Percentiles rank a stretch among this genome's conserved stretches.
Conservation (phyloP, 1,140 invertebrate species). For the Cyclina sinensis region DNA sequence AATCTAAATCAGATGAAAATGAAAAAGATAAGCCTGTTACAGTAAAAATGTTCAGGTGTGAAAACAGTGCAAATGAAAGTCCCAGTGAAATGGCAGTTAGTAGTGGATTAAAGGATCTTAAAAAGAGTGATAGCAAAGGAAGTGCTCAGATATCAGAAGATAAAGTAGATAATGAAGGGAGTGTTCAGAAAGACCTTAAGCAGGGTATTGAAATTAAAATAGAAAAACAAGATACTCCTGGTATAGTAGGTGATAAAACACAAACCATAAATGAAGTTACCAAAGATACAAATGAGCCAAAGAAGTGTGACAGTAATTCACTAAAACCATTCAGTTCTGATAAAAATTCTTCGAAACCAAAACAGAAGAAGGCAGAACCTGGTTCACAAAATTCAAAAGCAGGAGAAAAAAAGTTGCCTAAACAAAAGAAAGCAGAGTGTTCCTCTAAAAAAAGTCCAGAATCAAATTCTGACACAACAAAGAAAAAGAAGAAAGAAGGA, state of each 20-base stretch:
- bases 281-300: neutral
- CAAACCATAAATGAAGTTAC: neutral
- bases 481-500: neutral
- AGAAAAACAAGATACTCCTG: neutral
- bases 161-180: neutral
- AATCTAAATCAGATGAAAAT: slow-evolving; percentile 5
- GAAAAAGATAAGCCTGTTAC: neutral
- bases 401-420: neutral
- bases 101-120: neutral
- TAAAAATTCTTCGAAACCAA: neutral
- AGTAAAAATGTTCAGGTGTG: too few species aligned
- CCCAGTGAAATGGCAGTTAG: neutral
- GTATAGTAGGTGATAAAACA: neutral
- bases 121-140: neutral
- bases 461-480: neutral
- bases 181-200: neutral
- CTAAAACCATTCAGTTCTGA: neutral
- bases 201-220: neutral
- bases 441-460: neutral
- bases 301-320: neutral
- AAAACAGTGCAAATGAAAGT: neutral
- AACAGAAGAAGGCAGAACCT: neutral
- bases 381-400: neutral
- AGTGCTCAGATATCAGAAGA: neutral
- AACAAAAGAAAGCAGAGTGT: neutral